Evolutionary conservation across 2,797 vertebrate species (phyloP), one percentile per base, ranked within the genome.

Genomic region (Phoxinus dragarum): DNA sequence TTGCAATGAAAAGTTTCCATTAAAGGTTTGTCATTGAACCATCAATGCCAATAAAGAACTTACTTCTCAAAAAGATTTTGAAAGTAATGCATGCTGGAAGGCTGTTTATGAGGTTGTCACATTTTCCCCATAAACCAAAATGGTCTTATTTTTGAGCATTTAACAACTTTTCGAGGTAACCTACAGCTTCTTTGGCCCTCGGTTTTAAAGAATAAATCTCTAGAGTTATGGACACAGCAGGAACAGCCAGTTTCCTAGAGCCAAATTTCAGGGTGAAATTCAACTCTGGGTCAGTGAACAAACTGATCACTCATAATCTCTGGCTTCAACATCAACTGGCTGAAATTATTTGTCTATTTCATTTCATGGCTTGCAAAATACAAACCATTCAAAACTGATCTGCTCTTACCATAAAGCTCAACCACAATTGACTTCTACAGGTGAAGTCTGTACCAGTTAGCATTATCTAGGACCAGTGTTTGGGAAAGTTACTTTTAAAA

Each of bases 191-290:
- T 82, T 68, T 83, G 84, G 81, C 74, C 86, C 78, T 64, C 34
- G 71, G 47, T 73, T 81, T 77, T 82, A 86, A 89, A 88, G 31
- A 85, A 90, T 88, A 64, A 86, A 87, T 72, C 85, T 83, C 77
- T 86, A 21, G 80, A 89, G 88, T 80, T 82, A 83, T 84, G 78
- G 74, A 81, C 87, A 81, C 84, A 85, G 81, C 84, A 87, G 89
- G 81, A 74, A 81, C 69, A 86, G 82, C 31, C 86, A 78, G 59
- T 61, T 86, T 66, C 61, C 79, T n/a, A 73, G 23, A 82, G 89
- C 86, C 87, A 86, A 77, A 80, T 88, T 81, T 88, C 71, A 82
- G 59, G 80, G 81, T 87, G 81, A 88, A 88, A 87, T 87, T 80
- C 36, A 80, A 54, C 77, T 81, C 81, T 49, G 68, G 80, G 84